Conservation (phyloP, 2,888 invertebrate species). For the Calameuta pallipes region DNA sequence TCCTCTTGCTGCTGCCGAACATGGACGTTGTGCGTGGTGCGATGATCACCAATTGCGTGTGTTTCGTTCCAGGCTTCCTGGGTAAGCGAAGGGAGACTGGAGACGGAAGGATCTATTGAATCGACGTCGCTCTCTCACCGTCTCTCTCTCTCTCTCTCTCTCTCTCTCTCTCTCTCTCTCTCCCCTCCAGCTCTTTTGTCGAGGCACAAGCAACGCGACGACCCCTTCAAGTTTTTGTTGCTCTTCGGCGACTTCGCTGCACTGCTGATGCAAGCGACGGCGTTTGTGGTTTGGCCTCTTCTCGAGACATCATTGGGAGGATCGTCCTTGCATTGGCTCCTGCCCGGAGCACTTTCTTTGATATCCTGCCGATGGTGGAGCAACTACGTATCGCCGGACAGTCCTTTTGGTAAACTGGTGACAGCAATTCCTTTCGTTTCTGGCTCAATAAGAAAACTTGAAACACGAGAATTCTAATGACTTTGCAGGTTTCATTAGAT, state of each 20-base stretch:
- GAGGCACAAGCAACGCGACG: conserved; percentile 25
- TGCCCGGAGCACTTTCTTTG: conserved; percentile 75
- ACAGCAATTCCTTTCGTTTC: neutral
- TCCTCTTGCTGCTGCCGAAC: conserved; percentile 81
- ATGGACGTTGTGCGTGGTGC: conserved; percentile 85
- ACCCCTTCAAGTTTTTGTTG: conserved; percentile 10
- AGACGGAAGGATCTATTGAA: too few relatives aligned
- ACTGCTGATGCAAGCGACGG: conserved; percentile 74
- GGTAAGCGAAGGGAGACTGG: conserved; percentile 67
- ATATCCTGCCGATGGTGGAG: conserved; percentile 88
- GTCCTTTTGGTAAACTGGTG: conserved; percentile 43
- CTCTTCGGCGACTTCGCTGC: conserved; percentile 71
- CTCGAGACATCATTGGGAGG: conserved; percentile 59
- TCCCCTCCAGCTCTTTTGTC: conserved; percentile 31
- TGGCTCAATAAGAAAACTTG: conserved; percentile 5
- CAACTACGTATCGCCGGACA: conserved; percentile 74
- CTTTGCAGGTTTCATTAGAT: conserved; percentile 59
- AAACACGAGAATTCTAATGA: conserved; percentile 14
- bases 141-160: too few relatives aligned
- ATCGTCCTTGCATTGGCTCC: conserved; percentile 69
- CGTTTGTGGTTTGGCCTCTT: conserved; percentile 78
- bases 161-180: too few relatives aligned
- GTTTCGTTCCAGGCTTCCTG: conserved; percentile 82
- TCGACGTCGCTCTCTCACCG: too few relatives aligned
- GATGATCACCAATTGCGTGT: conserved; percentile 87